Percentiles rank a stretch among this genome's conserved stretches.
Evolutionary conservation across 2,888 invertebrate genomes (phyloP).

Genomic region (Papilio protenor): DNA sequence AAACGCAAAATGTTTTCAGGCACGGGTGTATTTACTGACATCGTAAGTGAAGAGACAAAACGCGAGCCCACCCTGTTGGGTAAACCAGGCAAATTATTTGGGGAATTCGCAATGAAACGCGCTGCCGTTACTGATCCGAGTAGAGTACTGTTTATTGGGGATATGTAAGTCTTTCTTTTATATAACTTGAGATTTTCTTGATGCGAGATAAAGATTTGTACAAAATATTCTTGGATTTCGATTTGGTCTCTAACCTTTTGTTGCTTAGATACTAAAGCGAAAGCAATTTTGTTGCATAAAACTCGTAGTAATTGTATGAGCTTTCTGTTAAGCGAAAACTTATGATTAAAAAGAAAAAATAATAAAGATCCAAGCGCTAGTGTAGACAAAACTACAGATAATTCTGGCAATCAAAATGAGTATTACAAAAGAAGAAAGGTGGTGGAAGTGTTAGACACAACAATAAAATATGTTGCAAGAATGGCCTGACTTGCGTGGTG

Average conservation of each 20-base stretch:
- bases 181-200: background rate
- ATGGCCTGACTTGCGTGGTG: too few relatives aligned
- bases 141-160: conserved; percentile 92
- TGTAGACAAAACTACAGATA: too few relatives aligned
- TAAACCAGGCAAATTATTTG: conserved; percentile 79
- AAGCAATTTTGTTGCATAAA: too few relatives aligned
- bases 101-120: conserved; percentile 79
- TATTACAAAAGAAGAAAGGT: too few relatives aligned
- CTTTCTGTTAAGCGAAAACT: too few relatives aligned
- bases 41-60: conserved; percentile 69
- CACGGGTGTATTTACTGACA: conserved; percentile 69
- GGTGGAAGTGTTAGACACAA: too few relatives aligned
- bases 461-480: too few relatives aligned
- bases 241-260: background rate
- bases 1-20: conserved; percentile 59
- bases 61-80: conserved; percentile 72
- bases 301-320: too few relatives aligned
- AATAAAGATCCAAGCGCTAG: too few relatives aligned
- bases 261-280: too few relatives aligned
- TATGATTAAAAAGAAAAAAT: too few relatives aligned
- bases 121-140: conserved; percentile 85
- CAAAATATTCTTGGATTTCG: background rate
- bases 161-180: conserved; percentile 84
- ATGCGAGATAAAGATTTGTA: background rate
- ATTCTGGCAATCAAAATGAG: too few relatives aligned